Evolutionary conservation across 2,888 invertebrate genomes (phyloP), one percentile per base, ranked within the genome.

Genomic region (Epinotia nisella): DNA sequence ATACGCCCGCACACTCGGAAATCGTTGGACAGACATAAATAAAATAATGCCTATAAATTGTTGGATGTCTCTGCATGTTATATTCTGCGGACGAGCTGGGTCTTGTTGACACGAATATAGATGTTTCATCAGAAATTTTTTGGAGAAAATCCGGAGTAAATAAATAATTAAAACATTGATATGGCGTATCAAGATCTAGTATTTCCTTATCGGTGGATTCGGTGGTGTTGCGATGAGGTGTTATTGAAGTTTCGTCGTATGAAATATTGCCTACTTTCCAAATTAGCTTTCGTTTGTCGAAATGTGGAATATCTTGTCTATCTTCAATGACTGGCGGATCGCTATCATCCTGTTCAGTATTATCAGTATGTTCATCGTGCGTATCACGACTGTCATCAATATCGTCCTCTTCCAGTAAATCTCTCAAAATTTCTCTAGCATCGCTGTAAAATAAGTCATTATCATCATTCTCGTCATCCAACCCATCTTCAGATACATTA

Each of bases 81-180:
- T n/a, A n/a, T n/a, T n/a, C n/a, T n/a, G n/a, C n/a, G n/a, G n/a
- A n/a, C n/a, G n/a, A n/a, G n/a, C 51, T 17, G n/a, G 51, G 51
- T 51, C 51, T 51, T 51, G 3, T 51, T 51, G 51, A 51, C 51
- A n/a, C 17, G 51, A 51, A 51, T 51, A 51, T 51, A 51, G 51
- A 51, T 51, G 51, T 17, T 51, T 51, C 51, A 51, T 51, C 51
- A 51, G 51, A 51, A 51, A n/a, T 51, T 51, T 51, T 51, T 51
- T 51, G 51, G 51, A 51, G 17, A 51, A 51, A 51, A 51, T 51
- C 51, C 9, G 51, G 51, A 5, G 51, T 51, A 17, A 51, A 51
- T 17, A 51, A 51, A n/a, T n/a, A n/a, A n/a, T n/a, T n/a, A n/a
- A n/a, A n/a, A n/a, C n/a, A n/a, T n/a, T n/a, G n/a, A n/a, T n/a